Base-by-base conservation (phyloP, 2,888 invertebrate species). In the Archips xylosteana region DNA sequence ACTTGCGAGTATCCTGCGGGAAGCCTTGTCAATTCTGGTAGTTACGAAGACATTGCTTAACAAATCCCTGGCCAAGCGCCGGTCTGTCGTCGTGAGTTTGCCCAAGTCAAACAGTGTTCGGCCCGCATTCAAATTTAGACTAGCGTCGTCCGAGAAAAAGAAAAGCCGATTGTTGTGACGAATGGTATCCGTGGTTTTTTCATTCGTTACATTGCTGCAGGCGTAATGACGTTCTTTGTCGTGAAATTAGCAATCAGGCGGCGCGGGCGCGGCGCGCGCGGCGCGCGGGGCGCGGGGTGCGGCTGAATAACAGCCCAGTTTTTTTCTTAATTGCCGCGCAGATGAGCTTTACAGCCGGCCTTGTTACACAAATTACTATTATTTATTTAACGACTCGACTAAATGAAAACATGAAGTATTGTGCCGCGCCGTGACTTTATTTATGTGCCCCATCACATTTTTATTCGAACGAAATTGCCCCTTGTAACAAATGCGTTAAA, bases 221-320 rank as follows among this genome's bases (percentile, higher is more conserved):
- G 82, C 81, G 83, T 89, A 91, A 90, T 90, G 82, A 86, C 85
- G 85, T 87, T 85, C 89, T 91, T 92, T 92, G 91, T 91, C 91
- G 89, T 83, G 83, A 84, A 92, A 92, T 93, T 92, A 91, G 92
- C 90, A 91, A 93, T 92, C 91, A 91, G 88, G 85, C 82, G 81
- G 77, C 86, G 82, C 80, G 80, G 76, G 81, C 23, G 80, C 81
- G 79, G 78, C 77, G 76, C 79, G 79, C 23, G 80, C 76, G 78
- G 61, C 36, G 60, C 6, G 42, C 12, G 10, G 62, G 62, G n/a
- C 49, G 32, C 79, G 15, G 32, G 32, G 78, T 81, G 83, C 85
- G 88, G 87, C 60, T 34, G 90, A 88, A 85, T 81, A 82, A 84
- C 85, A 84, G 80, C 83, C 79, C 84, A 85, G 87, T 79, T 87